Percentiles rank a stretch among this genome's conserved stretches.
Evolutionary conservation across 2,797 vertebrate species (phyloP).

Genomic region (Spheniscus humboldti): DNA sequence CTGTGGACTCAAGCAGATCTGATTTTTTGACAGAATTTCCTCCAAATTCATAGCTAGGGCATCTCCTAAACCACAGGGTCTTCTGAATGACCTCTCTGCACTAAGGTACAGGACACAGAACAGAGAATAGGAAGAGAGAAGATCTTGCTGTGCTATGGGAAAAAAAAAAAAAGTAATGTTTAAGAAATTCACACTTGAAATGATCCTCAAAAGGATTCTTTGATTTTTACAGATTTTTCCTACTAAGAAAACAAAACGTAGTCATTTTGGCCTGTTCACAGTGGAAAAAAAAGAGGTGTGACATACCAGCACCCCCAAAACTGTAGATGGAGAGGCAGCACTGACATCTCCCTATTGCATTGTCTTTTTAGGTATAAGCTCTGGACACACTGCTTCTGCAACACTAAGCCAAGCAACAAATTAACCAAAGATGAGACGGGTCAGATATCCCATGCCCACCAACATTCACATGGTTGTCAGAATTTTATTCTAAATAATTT

Average conservation of each 20-base stretch:
- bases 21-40: not conserved
- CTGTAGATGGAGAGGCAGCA: not conserved
- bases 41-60: not conserved
- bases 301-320: not conserved
- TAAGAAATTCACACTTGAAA: not conserved
- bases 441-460: not conserved
- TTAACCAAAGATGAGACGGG: not conserved
- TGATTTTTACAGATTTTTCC: not conserved
- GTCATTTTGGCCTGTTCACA: not conserved
- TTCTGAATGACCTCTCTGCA: not conserved
- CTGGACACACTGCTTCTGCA: not conserved
- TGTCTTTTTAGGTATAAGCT: not conserved
- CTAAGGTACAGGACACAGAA: not conserved
- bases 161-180: not conserved
- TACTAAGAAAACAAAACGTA: not conserved
- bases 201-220: not conserved
- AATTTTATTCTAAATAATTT: not conserved
- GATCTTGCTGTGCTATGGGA: not conserved
- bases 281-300: not conserved
- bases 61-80: not conserved
- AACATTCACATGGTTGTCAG: not conserved
- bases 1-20: not conserved
- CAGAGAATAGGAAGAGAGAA: not conserved
- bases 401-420: not conserved
- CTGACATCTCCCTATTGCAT: accelerated